Conservation (phyloP, 2,888 invertebrate genomes). For the Drosophila paranaensis region DNA sequence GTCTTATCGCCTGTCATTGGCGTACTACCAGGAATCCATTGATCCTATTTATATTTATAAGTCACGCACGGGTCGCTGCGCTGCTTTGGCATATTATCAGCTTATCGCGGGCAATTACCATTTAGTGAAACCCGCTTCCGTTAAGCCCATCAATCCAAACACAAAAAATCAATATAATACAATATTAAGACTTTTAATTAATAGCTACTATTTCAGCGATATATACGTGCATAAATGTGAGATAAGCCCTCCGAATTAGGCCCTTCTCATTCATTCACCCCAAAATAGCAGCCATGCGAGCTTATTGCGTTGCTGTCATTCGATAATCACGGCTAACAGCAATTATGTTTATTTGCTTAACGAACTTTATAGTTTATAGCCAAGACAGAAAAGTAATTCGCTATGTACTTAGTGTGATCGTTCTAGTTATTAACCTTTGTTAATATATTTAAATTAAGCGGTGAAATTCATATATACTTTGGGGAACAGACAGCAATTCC, state of each 20-base stretch:
- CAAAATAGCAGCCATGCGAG: constrained; percentile 2
- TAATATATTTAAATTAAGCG: background rate
- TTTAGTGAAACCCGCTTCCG: constrained; percentile 32
- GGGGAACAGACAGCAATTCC: too few relatives aligned
- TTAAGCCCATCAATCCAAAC: constrained; percentile 51
- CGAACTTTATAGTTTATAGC: constrained; percentile 8
- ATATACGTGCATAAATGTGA: constrained; percentile 54
- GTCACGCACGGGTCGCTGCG: constrained; percentile 28
- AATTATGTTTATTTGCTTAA: constrained; percentile 21
- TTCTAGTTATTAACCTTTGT: background rate
- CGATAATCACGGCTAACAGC: constrained; percentile 25
- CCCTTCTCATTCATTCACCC: background rate
- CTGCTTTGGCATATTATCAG: constrained; percentile 48
- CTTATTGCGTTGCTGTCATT: constrained; percentile 33
- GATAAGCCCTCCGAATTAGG: constrained; percentile 46
- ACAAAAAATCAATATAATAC: constrained; percentile 63
- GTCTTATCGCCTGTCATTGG: constrained; percentile 58
- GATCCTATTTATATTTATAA: constrained; percentile 57
- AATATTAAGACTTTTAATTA: constrained; percentile 68
- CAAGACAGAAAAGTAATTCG: background rate
- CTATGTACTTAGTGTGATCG: background rate
- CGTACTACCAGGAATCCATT: constrained; percentile 33
- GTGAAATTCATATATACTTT: too few relatives aligned
- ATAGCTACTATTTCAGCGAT: constrained; percentile 42
- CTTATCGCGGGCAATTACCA: constrained; percentile 60